Evolutionary conservation across 2,797 vertebrate genomes (phyloP).

Genomic region (Phataginus tetradactyla): DNA sequence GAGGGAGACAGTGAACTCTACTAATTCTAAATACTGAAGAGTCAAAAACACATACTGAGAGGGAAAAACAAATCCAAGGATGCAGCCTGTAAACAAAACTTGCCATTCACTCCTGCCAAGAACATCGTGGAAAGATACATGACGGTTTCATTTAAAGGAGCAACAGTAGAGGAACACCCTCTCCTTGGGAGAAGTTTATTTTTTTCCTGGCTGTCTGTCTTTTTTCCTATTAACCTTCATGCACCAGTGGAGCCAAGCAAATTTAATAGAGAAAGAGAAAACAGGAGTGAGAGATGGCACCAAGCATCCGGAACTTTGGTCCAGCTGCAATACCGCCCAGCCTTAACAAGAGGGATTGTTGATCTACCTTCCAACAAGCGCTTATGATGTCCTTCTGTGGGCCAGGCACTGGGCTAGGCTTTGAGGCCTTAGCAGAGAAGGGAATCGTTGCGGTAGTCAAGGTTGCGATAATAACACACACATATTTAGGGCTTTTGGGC

Average conservation of each 20-base stretch:
- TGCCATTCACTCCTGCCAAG: neutral
- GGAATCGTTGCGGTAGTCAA: neutral
- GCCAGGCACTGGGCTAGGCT: neutral
- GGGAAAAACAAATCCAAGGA: neutral
- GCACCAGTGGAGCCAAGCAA: neutral
- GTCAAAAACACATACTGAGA: neutral
- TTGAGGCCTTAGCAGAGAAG: neutral
- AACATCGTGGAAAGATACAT: neutral
- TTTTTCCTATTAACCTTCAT: neutral
- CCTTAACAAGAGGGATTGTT: too few species aligned
- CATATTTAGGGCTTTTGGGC: neutral
- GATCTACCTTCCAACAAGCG: neutral
- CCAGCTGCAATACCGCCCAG: neutral
- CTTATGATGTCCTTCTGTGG: neutral
- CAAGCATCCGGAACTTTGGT: accelerated
- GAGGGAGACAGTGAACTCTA: neutral
- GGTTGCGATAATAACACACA: neutral
- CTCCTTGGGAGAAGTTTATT: neutral
- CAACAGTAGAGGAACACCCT: neutral
- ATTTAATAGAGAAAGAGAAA: neutral
- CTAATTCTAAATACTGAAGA: neutral
- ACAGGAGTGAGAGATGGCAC: neutral
- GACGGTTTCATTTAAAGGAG: neutral
- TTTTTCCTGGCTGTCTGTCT: neutral
- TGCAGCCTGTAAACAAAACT: neutral